Base-by-base conservation (phyloP, 1,140 invertebrate species). In the Chrysoperla carnea region DNA sequence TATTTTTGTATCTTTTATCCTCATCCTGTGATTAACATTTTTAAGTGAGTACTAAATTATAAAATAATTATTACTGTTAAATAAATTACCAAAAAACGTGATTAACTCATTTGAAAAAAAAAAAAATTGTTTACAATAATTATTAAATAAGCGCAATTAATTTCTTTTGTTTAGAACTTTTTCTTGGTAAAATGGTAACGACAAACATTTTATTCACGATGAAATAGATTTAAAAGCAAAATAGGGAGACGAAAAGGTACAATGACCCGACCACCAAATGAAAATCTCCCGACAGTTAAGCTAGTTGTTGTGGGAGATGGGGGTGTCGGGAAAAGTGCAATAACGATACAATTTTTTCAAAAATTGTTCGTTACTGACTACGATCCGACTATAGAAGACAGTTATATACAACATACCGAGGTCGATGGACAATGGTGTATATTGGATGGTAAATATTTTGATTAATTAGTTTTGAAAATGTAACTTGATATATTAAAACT, bases 351-450 rank as follows among this genome's bases (percentile, higher is more conserved):
- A 60, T 84, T 81, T 63, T 86, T 85, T 56, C 81, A 84, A 59
- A 84, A 87, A 60, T 62, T 87, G 45, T 89, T 89, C 61, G 81
- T 89, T 35, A 86, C 84, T 6, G 85, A 90, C 57, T 90, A 90
- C 56, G 86, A 90, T 62, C 86, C 86, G 1, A 91, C 86, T 11
- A 91, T 90, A 46, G 86, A 91, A 60, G 86, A 91, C 55, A 84
- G 81, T 49, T 90, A 90, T 59, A 81, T 87, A 47, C 84, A 89
- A 55, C 88, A 94, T 57, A 87, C 84, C 1, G 86, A 92, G 61
- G 81, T 94, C 12, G 90, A 94, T 61, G 86, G 86, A 11, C 74
- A 86, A 50, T 86, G 84, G 77, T 92, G 89, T 58, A 80, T 92
- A 47, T 62, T 94, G 37, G 88, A 93, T 71, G 89, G 88, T 91